Evolutionary conservation across 2,113 vertebrate genomes (phyloP), one percentile per base, ranked within the genome.

Genomic region (Cathartes aura): DNA sequence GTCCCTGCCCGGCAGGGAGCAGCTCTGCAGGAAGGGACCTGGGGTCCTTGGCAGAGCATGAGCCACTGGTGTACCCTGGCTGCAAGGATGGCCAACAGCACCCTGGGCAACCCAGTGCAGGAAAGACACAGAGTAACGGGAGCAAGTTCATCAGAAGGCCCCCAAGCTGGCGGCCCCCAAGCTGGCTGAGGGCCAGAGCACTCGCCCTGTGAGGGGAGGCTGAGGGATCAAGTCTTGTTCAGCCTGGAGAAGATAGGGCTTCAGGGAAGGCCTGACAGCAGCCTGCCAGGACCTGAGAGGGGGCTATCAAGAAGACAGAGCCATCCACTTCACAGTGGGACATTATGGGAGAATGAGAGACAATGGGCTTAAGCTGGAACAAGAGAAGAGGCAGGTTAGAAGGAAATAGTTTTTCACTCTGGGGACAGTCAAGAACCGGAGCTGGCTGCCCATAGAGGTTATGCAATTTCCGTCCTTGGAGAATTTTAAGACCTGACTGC

Each of bases 261-360:
- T 24, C 21, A 15, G 17, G 10, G 8, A 16, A 63, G 19, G 26
- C 12, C 22, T 38, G 36, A 30, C 4, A 68, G 34, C 53, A 50
- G 40, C 60, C 11, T 6, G 11, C 26, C 22, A 60, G 36, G 34
- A 24, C 26, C 43, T 72, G 43, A 0, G 0, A 53, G 30, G n/a
- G 16, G 3, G 8, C 66, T 64, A 3, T 56, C 27, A 26, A 43
- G 60, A 70, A 56, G 9, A 38, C 14, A 74, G 56, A 79, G 7
- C 30, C 58, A 47, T 16, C 14, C 24, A 18, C 29, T 79, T 70
- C 40, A 48, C 32, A 36, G 36, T 4, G 8, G 15, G 22, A 7
- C 5, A 4, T 53, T 52, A 12, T 4, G 9, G n/a, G 43, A 70
- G 14, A 29, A 16, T 38, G 40, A 56, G 43, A 45, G 19, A 24